A percentile compares a stretch with the other conserved stretches of the same genome.
These are phyloP conservation scores for Orchestes rusci DNA, from an alignment of 2,888 invertebrate species.

Conservation along the genomic window DNA sequence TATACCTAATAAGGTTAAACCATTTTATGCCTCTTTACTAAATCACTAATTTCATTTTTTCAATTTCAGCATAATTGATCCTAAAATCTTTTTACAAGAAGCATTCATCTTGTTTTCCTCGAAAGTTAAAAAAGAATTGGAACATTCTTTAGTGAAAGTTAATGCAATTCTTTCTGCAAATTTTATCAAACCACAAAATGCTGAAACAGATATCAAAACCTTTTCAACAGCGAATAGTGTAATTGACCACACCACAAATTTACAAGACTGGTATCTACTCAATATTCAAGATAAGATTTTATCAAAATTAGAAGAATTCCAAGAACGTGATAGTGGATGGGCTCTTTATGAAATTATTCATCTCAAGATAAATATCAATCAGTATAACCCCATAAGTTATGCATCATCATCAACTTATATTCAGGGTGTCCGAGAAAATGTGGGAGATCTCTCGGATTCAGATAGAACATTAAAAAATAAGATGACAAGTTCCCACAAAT, in stretches of 20 bases:
- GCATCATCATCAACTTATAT: constrained; percentile 27
- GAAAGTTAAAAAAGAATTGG: constrained; percentile 8
- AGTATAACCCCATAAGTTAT: constrained; percentile 26
- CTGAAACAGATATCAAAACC: constrained; percentile 9
- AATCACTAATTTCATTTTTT: too few species aligned
- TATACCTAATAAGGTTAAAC: too few species aligned
- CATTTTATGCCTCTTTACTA: too few species aligned
- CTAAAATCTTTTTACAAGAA: constrained; percentile 6
- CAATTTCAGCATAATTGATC: constrained; percentile 9
- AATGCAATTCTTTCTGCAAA: constrained; percentile 8
- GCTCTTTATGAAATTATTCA: constrained; percentile 11
- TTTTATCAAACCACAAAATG: constrained; percentile 10
- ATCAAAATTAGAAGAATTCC: constrained; percentile 8
- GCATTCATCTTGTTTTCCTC: constrained; percentile 6
- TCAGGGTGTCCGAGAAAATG: too few species aligned
- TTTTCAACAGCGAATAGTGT: constrained; percentile 9
- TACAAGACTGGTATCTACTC: constrained; percentile 5
- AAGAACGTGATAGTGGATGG: constrained; percentile 10
- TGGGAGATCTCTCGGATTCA: too few species aligned
- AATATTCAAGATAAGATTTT: constrained; percentile 9
- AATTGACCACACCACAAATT: constrained; percentile 6
- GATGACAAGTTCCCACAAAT: too few species aligned
- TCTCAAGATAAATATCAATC: constrained; percentile 26
- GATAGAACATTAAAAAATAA: too few species aligned
- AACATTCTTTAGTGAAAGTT: constrained; percentile 7